Evolutionary conservation across 2,888 invertebrate genomes (phyloP), one percentile per base, ranked within the genome.

Genomic region (Cheilosia urbana): DNA sequence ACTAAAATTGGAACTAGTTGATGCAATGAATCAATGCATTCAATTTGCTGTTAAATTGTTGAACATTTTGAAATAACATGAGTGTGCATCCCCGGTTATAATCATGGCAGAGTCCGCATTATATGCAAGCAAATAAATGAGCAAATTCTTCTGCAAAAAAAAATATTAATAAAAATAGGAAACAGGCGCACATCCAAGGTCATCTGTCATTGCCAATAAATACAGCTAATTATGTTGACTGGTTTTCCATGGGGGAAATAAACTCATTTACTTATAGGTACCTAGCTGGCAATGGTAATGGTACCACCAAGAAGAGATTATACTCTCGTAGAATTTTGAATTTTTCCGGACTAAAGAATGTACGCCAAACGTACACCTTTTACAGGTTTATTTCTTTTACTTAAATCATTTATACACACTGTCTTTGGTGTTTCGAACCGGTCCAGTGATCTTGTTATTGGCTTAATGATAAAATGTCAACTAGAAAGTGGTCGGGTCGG

Each of bases 321-420:
- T 37, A 37, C 37, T 37, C 4, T 17, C 45, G 2, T 17, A 21
- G 21, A n/a, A 53, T 45, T 11, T 27, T 27, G 27, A 15, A 40
- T 53, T 37, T 37, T 13, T 13, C 37, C 9, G 19, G 19, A 9
- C 17, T 40, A 24, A 2, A 13, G 34, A 2, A 63, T 37, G 47
- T 30, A 34, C 7, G 15, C 15, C 34, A 57, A 37, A 13, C 65
- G 40, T 62, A 77, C 72, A 34, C 77, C 58, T 47, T 72, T 27
- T 79, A 79, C 83, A 68, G 78, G 83, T 83, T 83, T 83, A 13
- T 24, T 55, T 34, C 42, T 51, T 80, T 51, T 1, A 24, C 0
- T 7, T 2, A 37, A 37, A 30, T 6, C 13, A 30, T 13, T 24
- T 47, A 15, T 27, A 53, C 60, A 62, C 19, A 37, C 49, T 19